Evolutionary conservation across 2,888 invertebrate genomes (phyloP), one percentile per base, ranked within the genome.

Genomic region (Therioaphis trifolii): DNA sequence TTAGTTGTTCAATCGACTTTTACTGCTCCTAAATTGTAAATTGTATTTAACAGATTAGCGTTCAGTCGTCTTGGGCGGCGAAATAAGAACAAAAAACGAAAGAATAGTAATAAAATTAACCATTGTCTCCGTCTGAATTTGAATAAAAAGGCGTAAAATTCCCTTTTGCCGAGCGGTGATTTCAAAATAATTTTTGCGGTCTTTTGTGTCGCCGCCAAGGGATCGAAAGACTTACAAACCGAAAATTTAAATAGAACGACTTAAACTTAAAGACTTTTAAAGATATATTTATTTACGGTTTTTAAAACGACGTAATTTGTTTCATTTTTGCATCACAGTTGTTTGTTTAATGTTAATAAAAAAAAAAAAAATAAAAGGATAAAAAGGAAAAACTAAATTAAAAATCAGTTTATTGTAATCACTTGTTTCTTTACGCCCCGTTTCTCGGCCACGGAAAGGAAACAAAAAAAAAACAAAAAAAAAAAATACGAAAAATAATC

Each of bases 291-390:
- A 72, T 72, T 52, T 72, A 72, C n/a, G 14, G 29, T 74, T 55
- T 74, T 74, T 74, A 74, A 74, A 74, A 58, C 11, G 15, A 40
- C 24, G 40, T 58, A 74, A 55, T 55, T 74, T 74, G 72, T 74
- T 72, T 52, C n/a, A 4, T 29, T 55, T 55, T 55, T n/a, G 18
- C 49, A 5, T 4, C 12, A 3, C 4, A 4, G 46, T 49, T n/a
- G n/a, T 71, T n/a, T 69, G 40, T 24, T 27, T 15, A 24, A 43
- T 66, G n/a, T 29, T 21, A 4, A n/a, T 55, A 40, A 58, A 74
- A 55, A n/a, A n/a, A n/a, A n/a, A n/a, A n/a, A n/a, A n/a, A n/a
- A n/a, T n/a, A n/a, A n/a, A n/a, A n/a, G n/a, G n/a, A n/a, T n/a
- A n/a, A n/a, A n/a, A n/a, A n/a, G n/a, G n/a, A n/a, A 52, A 74